These are phyloP conservation scores for Geopemphigus sp. DNA, from an alignment of 1,140 invertebrate genomes.

Conservation along the genomic window DNA sequence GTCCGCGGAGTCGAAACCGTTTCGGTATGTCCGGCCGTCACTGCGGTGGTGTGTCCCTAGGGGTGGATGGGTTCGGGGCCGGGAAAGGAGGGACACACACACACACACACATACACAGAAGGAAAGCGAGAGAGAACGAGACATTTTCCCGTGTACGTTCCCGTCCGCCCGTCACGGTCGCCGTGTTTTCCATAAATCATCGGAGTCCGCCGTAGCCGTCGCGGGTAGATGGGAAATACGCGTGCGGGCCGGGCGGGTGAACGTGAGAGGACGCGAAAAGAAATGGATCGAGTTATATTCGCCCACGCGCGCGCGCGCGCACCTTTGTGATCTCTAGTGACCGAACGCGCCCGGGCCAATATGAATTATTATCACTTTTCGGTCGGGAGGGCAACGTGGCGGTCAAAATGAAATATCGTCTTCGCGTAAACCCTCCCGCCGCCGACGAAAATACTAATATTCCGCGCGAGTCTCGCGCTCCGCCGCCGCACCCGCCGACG, in stretches of 20 bases:
- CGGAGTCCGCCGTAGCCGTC: background rate
- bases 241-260: background rate
- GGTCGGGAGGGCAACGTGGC: background rate
- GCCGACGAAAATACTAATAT: background rate
- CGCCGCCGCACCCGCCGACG: background rate
- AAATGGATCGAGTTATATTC: slow-evolving; percentile 40
- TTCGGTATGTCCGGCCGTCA: slow-evolving; percentile 40
- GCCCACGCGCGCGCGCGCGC: background rate
- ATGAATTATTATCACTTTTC: slow-evolving; percentile 49
- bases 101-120: background rate
- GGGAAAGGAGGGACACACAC: too few species aligned
- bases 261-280: background rate
- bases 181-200: slow-evolving; percentile 48
- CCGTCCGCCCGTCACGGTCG: slow-evolving; percentile 41
- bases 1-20: background rate
- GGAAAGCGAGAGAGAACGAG: background rate
- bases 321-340: slow-evolving; percentile 48
- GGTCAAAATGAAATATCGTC: slow-evolving; percentile 47
- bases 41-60: background rate
- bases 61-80: background rate
- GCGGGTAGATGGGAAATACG: too few species aligned
- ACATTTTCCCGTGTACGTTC: background rate
- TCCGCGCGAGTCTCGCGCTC: background rate
- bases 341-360: slow-evolving; percentile 44
- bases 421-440: background rate